A percentile compares a stretch with the other conserved stretches of the same genome.
phyloP scores from a whole-genome alignment of 2,888 invertebrate species.

The Griposia aprilina region DNA sequence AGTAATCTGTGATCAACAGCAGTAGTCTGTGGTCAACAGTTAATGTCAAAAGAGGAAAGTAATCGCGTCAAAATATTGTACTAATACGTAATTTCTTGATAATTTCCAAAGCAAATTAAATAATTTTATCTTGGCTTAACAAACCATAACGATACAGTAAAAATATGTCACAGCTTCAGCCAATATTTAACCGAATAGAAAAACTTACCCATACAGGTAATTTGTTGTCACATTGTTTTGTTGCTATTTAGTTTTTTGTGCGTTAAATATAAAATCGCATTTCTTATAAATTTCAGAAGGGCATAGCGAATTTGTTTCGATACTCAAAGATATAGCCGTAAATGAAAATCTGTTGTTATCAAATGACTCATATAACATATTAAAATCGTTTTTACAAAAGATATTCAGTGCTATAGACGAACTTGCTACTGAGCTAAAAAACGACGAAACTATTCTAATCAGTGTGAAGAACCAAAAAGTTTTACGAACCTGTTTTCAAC shows the following conservation, averaged over 20 bases:
- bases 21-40: too few relatives aligned
- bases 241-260: slow-evolving; percentile 1
- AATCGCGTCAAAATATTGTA: too few relatives aligned
- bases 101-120: neutral
- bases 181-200: slow-evolving; percentile 74
- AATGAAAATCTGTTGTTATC: slow-evolving; percentile 51
- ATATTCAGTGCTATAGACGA: slow-evolving; percentile 85
- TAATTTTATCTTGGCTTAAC: neutral
- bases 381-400: slow-evolving; percentile 85
- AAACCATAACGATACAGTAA: neutral
- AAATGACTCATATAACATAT: slow-evolving; percentile 64
- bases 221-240: slow-evolving; percentile 16
- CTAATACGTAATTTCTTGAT: neutral
- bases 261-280: neutral
- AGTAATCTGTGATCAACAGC: too few relatives aligned
- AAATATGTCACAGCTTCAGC: slow-evolving; percentile 65
- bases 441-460: slow-evolving; percentile 84
- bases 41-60: too few relatives aligned
- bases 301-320: slow-evolving; percentile 72
- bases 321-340: slow-evolving; percentile 56
- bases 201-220: slow-evolving; percentile 76
- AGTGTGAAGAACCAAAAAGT: slow-evolving; percentile 93
- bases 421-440: slow-evolving; percentile 76
- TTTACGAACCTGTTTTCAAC: slow-evolving; percentile 91
- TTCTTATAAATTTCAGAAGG: slow-evolving; percentile 76